Conservation (phyloP, 1,140 invertebrate genomes). For the Pantala flavescens region DNA sequence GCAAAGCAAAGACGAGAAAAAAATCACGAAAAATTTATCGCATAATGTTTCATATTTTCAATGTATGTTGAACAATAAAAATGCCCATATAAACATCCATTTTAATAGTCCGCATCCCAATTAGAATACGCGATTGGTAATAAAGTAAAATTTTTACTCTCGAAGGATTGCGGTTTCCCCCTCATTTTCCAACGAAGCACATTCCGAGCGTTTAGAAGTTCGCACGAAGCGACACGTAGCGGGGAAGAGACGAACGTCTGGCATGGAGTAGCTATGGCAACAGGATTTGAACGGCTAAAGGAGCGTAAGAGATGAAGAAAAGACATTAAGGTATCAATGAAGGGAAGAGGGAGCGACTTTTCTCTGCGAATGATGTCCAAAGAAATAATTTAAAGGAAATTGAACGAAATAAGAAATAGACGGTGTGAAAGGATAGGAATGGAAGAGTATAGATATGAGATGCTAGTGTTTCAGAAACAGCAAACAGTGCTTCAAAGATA, state of each 20-base stretch:
- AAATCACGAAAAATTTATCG: too few relatives aligned
- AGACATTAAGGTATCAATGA: neutral
- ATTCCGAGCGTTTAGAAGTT: neutral
- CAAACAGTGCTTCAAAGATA: too few relatives aligned
- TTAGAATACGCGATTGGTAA: too few relatives aligned
- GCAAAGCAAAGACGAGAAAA: too few relatives aligned
- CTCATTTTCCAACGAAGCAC: neutral
- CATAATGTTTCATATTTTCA: too few relatives aligned
- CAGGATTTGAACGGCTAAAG: neutral
- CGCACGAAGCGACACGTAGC: neutral
- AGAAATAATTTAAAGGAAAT: neutral
- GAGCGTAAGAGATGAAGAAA: neutral
- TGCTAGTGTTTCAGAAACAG: too few relatives aligned
- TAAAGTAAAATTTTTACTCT: too few relatives aligned
- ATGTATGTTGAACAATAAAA: too few relatives aligned
- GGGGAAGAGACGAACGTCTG: slow-evolving; percentile 1
- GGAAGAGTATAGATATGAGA: too few relatives aligned
- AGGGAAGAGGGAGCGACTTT: neutral
- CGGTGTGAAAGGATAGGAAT: neutral
- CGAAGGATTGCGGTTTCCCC: too few relatives aligned
- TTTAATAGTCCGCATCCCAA: too few relatives aligned
- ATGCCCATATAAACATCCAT: too few relatives aligned
- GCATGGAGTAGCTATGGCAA: slow-evolving; percentile 4
- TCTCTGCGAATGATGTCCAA: neutral
- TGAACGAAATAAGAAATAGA: neutral